These are phyloP conservation scores for Kryphioiulus occultus DNA, from an alignment of 2,888 invertebrate species.

Conservation along the genomic window DNA sequence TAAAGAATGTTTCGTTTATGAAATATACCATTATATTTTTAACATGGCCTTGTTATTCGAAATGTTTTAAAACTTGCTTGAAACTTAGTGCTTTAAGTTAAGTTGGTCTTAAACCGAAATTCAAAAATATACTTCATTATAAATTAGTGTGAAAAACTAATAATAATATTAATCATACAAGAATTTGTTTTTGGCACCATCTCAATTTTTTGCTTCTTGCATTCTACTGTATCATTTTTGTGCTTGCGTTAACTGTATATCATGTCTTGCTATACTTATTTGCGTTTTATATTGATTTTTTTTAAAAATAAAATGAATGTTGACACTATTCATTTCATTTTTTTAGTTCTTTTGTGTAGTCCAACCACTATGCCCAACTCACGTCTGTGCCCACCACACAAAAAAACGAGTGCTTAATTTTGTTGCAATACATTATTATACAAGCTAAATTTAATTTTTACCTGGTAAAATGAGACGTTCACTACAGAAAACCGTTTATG, in stretches of 20 bases:
- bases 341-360: not conserved
- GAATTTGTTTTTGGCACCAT: not conserved
- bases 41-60: not conserved
- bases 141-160: not conserved
- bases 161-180: not conserved
- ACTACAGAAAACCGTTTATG: too few species aligned
- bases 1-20: not conserved
- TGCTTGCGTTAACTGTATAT: not conserved
- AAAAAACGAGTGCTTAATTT: too few species aligned
- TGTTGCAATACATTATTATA: too few species aligned
- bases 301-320: not conserved
- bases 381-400: too few species aligned
- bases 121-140: not conserved
- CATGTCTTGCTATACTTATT: not conserved
- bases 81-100: not conserved
- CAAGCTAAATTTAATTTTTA: too few species aligned
- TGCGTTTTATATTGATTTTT: conserved; percentile 12
- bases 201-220: not conserved
- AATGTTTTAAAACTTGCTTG: not conserved
- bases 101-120: not conserved
- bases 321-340: not conserved
- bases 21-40: not conserved
- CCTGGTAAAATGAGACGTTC: too few species aligned
- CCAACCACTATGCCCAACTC: too few species aligned
- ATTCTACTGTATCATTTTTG: not conserved